These are phyloP conservation scores for Pelmatolapia mariae DNA, from an alignment of 2,113 vertebrate genomes.

Conservation along the genomic window DNA sequence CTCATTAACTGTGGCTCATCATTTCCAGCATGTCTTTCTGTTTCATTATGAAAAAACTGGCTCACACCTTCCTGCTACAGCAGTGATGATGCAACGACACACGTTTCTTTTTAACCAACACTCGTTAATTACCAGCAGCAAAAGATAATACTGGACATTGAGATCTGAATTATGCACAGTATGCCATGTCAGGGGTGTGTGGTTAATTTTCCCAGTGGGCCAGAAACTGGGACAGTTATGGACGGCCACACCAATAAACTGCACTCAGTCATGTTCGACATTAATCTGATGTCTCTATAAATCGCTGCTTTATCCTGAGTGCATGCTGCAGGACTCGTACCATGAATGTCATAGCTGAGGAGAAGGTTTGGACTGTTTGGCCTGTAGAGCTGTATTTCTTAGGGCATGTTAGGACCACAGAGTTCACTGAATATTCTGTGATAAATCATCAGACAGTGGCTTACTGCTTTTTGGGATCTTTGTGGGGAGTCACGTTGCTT, in stretches of 20 bases:
- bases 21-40: neutral
- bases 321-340: neutral
- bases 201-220: neutral
- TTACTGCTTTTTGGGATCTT: neutral
- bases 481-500: neutral
- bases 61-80: neutral
- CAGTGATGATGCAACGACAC: neutral
- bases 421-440: neutral
- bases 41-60: neutral
- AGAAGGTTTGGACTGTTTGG: neutral
- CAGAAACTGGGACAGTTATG: neutral
- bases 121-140: neutral
- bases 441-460: rapidly evolving
- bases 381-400: neutral
- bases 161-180: neutral
- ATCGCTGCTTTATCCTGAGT: neutral
- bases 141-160: neutral
- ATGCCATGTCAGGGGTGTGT: neutral
- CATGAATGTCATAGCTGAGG: neutral
- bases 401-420: neutral
- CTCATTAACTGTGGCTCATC: neutral
- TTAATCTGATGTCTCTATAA: neutral
- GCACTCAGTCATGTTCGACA: neutral
- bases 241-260: neutral
- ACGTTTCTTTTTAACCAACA: neutral